Percentiles rank a stretch among this genome's conserved stretches.
phyloP scores from a whole-genome alignment of 2,113 vertebrate genomes.

The Takifugu bimaculatus region DNA sequence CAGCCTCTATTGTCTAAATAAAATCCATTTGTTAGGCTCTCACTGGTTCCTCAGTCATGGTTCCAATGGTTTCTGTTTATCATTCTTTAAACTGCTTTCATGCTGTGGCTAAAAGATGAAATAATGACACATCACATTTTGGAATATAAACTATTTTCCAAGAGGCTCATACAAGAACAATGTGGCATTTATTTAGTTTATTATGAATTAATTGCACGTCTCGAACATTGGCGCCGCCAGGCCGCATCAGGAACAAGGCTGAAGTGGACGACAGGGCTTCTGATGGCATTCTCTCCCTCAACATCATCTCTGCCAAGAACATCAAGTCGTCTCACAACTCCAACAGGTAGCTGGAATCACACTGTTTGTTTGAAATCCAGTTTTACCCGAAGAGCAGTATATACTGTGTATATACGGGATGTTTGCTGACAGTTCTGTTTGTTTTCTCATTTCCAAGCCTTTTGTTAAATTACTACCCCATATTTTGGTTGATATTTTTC shows the following conservation, averaged over 20 bases:
- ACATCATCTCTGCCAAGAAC: slow-evolving; percentile 97
- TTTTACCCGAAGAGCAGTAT: not conserved
- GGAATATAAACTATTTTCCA: slow-evolving; percentile 9
- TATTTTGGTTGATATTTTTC: not conserved
- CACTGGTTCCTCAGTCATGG: not conserved
- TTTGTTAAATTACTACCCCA: not conserved
- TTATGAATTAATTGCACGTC: not conserved
- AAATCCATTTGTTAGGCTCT: not conserved
- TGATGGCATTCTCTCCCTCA: slow-evolving; percentile 91
- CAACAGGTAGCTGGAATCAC: slow-evolving; percentile 79
- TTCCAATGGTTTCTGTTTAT: slow-evolving; percentile 5
- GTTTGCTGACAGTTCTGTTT: not conserved
- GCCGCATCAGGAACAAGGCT: slow-evolving; percentile 89
- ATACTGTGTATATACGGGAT: not conserved
- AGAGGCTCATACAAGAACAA: slow-evolving; percentile 1
- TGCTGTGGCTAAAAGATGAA: slow-evolving; percentile 24
- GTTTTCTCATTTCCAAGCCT: not conserved
- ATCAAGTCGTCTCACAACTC: slow-evolving; percentile 92
- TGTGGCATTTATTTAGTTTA: not conserved
- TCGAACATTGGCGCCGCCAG: slow-evolving; percentile 55
- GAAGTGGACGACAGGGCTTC: slow-evolving; percentile 89
- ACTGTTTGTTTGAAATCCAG: not conserved
- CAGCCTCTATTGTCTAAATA: not conserved
- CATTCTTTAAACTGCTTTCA: slow-evolving; percentile 5
- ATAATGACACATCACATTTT: slow-evolving; percentile 34